phyloP scores from a whole-genome alignment of 2,797 vertebrate species.

The Hoplostethus mediterraneus region DNA sequence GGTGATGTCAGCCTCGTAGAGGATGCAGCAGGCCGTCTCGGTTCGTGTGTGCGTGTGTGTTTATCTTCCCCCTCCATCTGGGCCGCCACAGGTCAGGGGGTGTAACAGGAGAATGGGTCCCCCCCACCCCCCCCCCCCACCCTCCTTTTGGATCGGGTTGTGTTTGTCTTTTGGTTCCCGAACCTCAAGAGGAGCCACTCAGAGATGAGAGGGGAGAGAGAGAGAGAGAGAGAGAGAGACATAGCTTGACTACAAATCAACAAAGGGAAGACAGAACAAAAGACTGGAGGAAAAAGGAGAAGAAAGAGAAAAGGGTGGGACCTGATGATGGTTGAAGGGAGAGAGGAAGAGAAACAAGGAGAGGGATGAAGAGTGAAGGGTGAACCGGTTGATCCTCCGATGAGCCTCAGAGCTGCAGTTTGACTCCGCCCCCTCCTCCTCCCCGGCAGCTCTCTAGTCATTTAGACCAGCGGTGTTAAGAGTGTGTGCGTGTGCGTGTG shows the following conservation, averaged over 20 bases:
- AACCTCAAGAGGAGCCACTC: conserved; percentile 16
- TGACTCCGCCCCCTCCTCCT: no score
- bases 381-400: no score
- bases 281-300: neutral
- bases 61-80: conserved; percentile 33
- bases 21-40: neutral
- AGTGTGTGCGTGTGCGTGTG: no score
- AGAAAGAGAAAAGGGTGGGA: neutral
- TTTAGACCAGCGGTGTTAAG: no score
- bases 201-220: conserved; percentile 1
- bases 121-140: no score
- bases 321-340: neutral
- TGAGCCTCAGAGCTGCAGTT: no score
- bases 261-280: neutral
- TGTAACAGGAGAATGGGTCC: conserved; percentile 37
- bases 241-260: no score
- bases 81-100: conserved; percentile 22
- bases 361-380: no score
- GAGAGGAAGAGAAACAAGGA: no score
- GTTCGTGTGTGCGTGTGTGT: conserved; percentile 22
- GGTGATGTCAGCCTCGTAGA: conserved; percentile 29
- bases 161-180: conserved; percentile 45
- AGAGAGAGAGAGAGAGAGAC: neutral
- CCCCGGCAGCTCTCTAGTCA: no score
- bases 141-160: conserved; percentile 3